phyloP scores from a whole-genome alignment of 1,140 invertebrate genomes.

The Caenorhabditis elegans region DNA sequence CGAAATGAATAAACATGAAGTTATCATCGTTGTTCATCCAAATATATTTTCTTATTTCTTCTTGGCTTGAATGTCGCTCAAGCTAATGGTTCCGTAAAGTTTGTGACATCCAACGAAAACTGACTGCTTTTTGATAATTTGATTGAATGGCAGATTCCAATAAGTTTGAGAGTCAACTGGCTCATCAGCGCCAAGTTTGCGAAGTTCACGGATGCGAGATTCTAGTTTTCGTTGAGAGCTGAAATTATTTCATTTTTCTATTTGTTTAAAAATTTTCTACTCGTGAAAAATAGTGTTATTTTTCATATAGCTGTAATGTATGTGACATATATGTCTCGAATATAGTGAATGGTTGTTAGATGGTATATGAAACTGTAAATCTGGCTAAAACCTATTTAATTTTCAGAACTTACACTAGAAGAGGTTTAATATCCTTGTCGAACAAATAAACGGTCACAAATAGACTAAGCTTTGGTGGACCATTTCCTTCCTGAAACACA shows the following conservation, averaged over 20 bases:
- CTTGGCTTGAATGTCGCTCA: conserved; percentile 9
- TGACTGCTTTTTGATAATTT: conserved; percentile 56
- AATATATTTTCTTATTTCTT: neutral
- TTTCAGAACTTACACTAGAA: conserved; percentile 29
- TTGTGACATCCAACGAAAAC: conserved; percentile 62
- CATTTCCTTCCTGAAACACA: conserved; percentile 54
- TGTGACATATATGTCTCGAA: no score
- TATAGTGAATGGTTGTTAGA: no score
- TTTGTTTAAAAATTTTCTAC: no score
- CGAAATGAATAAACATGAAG: conserved; percentile 18
- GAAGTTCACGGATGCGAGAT: neutral
- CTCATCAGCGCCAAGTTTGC: conserved; percentile 17
- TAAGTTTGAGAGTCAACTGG: conserved; percentile 48
- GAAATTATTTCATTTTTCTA: no score
- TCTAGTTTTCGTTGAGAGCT: conserved; percentile 27
- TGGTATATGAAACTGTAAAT: no score
- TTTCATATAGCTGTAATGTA: no score
- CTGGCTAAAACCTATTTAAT: no score
- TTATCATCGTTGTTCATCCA: neutral
- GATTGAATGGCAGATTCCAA: conserved; percentile 58
- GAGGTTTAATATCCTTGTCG: conserved; percentile 58
- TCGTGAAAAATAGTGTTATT: neutral
- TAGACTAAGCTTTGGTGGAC: conserved; percentile 56
- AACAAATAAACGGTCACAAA: conserved; percentile 65
- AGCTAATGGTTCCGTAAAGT: conserved; percentile 55